Percentiles rank a stretch among this genome's conserved stretches.
phyloP scores from a whole-genome alignment of 2,888 invertebrate species.

The Rhamnusium bicolor region DNA sequence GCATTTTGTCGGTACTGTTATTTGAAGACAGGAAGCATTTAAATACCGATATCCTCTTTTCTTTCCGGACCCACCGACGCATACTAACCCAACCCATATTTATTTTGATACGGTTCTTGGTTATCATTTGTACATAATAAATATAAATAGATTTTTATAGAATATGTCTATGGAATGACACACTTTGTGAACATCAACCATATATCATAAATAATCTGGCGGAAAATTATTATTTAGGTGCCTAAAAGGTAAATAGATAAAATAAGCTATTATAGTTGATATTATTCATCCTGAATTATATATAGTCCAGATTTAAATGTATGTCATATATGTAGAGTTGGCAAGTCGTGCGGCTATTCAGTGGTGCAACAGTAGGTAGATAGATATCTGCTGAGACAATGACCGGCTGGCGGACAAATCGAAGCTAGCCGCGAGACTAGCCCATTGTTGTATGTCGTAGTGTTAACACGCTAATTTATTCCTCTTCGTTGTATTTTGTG shows the following conservation, averaged over 20 bases:
- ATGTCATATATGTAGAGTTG: background rate
- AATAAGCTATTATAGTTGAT: background rate
- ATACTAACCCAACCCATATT: slow-evolving; percentile 51
- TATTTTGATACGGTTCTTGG: slow-evolving; percentile 49
- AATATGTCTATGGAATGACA: background rate
- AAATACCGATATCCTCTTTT: slow-evolving; percentile 57
- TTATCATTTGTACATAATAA: slow-evolving; percentile 13
- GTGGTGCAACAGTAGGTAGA: too few species aligned
- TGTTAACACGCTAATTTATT: too few species aligned
- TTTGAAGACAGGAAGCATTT: slow-evolving; percentile 53
- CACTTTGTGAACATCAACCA: background rate
- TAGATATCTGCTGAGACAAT: too few species aligned
- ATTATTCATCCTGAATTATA: background rate
- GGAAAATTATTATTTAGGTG: slow-evolving; percentile 4
- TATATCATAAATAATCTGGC: background rate
- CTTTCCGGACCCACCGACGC: slow-evolving; percentile 57
- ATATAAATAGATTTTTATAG: background rate
- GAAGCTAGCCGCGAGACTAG: too few species aligned
- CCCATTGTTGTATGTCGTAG: too few species aligned
- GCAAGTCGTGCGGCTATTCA: too few species aligned
- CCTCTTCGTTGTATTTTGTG: too few species aligned
- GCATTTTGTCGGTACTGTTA: slow-evolving; percentile 25
- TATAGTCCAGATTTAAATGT: slow-evolving; percentile 2
- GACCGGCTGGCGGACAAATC: too few species aligned
- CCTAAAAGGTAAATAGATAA: slow-evolving; percentile 8